Percentiles rank a stretch among this genome's conserved stretches.
Evolutionary conservation across 1,140 invertebrate species (phyloP).

Genomic region (Euura lappo): DNA sequence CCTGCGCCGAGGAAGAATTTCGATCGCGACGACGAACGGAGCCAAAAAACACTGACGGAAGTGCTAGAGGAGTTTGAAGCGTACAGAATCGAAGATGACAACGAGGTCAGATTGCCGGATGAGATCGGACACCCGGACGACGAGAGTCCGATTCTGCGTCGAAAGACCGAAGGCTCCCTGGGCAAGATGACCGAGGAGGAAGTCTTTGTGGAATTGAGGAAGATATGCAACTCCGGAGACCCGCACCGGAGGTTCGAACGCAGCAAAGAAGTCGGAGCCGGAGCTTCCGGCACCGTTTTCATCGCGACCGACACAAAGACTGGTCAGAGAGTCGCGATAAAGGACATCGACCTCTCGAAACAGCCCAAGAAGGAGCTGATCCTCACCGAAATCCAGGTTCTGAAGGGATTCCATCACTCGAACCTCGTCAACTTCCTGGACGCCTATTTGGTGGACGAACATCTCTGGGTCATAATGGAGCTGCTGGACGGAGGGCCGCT

Average conservation of each 20-base stretch:
- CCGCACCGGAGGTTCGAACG: conserved; percentile 81
- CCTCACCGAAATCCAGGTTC: conserved; percentile 92
- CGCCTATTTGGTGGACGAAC: conserved; percentile 86
- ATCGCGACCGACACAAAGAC: conserved; percentile 84
- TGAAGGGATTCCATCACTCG: conserved; percentile 92
- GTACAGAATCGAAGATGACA: conserved; percentile 38
- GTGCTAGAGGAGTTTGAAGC: conserved; percentile 52
- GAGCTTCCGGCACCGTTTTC: conserved; percentile 90
- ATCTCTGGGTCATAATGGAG: conserved; percentile 96
- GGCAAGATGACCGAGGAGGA: conserved; percentile 78
- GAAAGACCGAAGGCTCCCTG: conserved; percentile 59
- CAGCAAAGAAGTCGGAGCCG: conserved; percentile 88
- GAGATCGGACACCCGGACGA: conserved; percentile 29
- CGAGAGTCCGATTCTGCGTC: conserved; percentile 52
- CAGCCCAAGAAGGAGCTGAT: conserved; percentile 95
- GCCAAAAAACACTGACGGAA: conserved; percentile 59
- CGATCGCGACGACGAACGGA: conserved; percentile 38
- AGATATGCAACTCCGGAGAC: conserved; percentile 78
- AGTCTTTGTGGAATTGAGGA: conserved; percentile 82
- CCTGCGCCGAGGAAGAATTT: conserved; percentile 45
- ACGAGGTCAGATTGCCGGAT: conserved; percentile 6
- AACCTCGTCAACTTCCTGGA: conserved; percentile 98
- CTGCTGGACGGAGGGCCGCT: conserved; percentile 93
- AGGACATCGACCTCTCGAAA: conserved; percentile 93
- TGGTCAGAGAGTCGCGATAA: conserved; percentile 87